Base-by-base conservation (phyloP, 2,113 vertebrate species). In the Silurus meridionalis region DNA sequence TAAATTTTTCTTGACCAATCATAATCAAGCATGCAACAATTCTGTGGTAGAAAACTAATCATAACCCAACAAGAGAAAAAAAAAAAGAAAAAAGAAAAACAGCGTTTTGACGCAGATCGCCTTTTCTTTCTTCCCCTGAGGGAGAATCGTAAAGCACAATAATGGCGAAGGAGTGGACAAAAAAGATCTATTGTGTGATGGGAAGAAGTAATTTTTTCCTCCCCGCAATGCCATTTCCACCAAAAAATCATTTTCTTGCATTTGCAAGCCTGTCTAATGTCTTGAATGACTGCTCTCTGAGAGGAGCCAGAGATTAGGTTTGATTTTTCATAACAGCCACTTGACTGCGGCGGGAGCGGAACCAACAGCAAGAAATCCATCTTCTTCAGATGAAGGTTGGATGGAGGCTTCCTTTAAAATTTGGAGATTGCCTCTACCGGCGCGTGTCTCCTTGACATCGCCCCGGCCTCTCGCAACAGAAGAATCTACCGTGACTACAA, bases 201-300 rank as follows among this genome's bases (percentile, higher is more conserved):
- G 83, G 82, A 83, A 37, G 37, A 86, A 83, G 67, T 89, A 77
- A 61, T 83, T 1, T 74, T 87, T 87, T 89, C 82, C 82, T 57
- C 81, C 57, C 50, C 77, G 74, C 84, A 77, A 82, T 84, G 75
- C 83, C 86, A 84, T 86, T 87, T 87, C 84, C 83, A 61, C 50
- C 8, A 19, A 80, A 58, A 83, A 88, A 85, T 82, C 77, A 89
- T 87, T 87, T 88, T 79, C 89, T 63, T 90, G 86, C 81, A 87
- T 87, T 87, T 84, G 81, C 83, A 86, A 86, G 86, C 58, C 83
- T 87, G 89, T 85, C 87, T 86, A 84, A 86, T 86, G 89, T 89
- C 77, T 79, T 94, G 93, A 94, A 94, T 93, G 94, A 91, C 90
- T 91, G 91, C 91, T 89, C 90, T 88, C 80, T 85, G 87, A 87